A percentile compares a stretch with the other conserved stretches of the same genome.
These are phyloP conservation scores for Prionailurus viverrinus DNA, from an alignment of 2,113 vertebrate genomes.

Conservation along the genomic window DNA sequence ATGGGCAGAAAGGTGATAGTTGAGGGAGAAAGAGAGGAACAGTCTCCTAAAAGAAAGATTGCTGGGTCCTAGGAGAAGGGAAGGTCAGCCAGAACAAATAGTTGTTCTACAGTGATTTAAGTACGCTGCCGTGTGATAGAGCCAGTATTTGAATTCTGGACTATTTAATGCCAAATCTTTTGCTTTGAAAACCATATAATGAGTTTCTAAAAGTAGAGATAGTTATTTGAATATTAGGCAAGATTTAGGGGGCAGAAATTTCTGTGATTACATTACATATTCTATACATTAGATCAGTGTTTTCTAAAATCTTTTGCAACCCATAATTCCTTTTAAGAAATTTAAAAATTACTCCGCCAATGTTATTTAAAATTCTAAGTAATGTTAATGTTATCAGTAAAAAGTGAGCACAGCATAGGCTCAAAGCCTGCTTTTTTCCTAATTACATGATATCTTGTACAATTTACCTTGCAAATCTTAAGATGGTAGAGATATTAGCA, in stretches of 20 bases:
- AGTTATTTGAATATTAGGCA: constrained; percentile 41
- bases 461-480: constrained; percentile 33
- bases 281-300: background rate
- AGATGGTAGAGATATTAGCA: background rate
- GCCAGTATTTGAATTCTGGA: constrained; percentile 34
- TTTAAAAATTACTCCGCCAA: constrained; percentile 12
- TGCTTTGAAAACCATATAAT: constrained; percentile 48
- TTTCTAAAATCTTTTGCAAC: constrained; percentile 32
- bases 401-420: background rate
- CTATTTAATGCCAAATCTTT: background rate
- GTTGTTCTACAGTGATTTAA: background rate
- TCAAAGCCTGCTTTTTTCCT: background rate
- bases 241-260: background rate
- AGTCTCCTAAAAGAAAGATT: background rate
- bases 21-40: background rate
- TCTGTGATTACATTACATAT: background rate
- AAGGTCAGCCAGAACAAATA: background rate
- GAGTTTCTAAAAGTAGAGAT: constrained; percentile 35
- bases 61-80: background rate
- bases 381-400: background rate
- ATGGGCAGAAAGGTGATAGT: background rate
- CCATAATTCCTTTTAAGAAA: constrained; percentile 48
- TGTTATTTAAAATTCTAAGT: constrained; percentile 45
- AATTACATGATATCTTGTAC: background rate
- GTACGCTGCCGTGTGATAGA: background rate